phyloP scores from a whole-genome alignment of 2,113 vertebrate species.

The Xiphophorus hellerii region DNA sequence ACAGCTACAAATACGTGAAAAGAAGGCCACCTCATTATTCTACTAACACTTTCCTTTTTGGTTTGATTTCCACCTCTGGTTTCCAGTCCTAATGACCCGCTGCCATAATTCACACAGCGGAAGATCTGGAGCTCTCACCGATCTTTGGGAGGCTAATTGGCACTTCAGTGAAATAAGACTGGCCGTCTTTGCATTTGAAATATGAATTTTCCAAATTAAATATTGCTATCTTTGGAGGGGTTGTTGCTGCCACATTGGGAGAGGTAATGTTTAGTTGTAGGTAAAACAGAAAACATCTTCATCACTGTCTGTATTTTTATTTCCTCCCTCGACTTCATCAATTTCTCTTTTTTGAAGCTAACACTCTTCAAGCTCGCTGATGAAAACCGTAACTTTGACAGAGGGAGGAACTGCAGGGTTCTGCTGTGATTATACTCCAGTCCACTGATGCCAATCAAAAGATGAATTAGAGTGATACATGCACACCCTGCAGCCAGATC shows the following conservation, averaged over 20 bases:
- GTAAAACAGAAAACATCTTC: neutral
- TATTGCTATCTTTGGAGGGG: neutral
- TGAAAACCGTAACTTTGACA: constrained; percentile 42
- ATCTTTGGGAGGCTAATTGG: neutral
- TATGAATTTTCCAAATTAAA: neutral
- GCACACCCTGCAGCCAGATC: constrained; percentile 19
- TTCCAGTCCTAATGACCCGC: constrained; percentile 38
- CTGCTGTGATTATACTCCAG: constrained; percentile 35
- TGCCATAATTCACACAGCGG: neutral
- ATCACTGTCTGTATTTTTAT: neutral
- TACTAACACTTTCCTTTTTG: constrained; percentile 7
- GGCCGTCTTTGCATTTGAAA: neutral
- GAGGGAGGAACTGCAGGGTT: constrained; percentile 13
- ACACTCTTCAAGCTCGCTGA: neutral
- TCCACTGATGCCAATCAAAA: constrained; percentile 34
- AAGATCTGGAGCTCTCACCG: neutral
- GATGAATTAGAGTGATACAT: constrained; percentile 30
- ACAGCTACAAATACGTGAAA: neutral
- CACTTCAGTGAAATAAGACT: neutral
- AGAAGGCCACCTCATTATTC: constrained; percentile 42
- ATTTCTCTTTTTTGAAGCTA: constrained; percentile 36
- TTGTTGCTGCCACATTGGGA: neutral
- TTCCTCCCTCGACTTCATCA: constrained; percentile 21
- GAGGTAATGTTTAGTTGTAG: constrained; percentile 30
- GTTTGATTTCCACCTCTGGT: constrained; percentile 1